Conservation (phyloP, 1,140 invertebrate genomes). For the Periplaneta americana region DNA sequence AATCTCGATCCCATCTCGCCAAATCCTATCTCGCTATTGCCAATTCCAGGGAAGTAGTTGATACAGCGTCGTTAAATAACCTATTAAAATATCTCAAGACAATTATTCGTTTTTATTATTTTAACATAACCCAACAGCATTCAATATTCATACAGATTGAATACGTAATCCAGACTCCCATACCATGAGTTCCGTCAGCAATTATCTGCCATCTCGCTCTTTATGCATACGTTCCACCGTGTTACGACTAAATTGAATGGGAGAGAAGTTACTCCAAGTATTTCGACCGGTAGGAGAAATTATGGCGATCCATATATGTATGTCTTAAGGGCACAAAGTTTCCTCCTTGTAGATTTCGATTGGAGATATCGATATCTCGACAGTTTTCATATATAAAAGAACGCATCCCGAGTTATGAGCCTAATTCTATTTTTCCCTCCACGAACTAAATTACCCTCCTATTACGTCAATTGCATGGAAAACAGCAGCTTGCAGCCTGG, state of each 20-base stretch:
- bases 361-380: not conserved
- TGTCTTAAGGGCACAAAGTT: not conserved
- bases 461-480: not conserved
- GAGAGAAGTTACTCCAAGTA: not conserved
- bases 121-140: too few species aligned
- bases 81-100: too few species aligned
- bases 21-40: too few species aligned
- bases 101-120: too few species aligned
- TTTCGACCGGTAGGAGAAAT: not conserved
- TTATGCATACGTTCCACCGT: not conserved
- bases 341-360: not conserved
- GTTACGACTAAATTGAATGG: not conserved
- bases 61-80: too few species aligned
- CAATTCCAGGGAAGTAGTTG: too few species aligned
- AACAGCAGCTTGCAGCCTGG: not conserved
- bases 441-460: not conserved
- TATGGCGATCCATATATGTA: not conserved
- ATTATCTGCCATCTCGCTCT: too few species aligned
- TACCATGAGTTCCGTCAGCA: too few species aligned
- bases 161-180: too few species aligned
- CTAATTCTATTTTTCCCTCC: not conserved
- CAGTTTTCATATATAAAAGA: not conserved
- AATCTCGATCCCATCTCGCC: too few species aligned
- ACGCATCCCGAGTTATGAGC: not conserved
- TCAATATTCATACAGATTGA: too few species aligned